These are phyloP conservation scores for Eupithecia subumbrata DNA, from an alignment of 2,888 invertebrate genomes.

Conservation along the genomic window DNA sequence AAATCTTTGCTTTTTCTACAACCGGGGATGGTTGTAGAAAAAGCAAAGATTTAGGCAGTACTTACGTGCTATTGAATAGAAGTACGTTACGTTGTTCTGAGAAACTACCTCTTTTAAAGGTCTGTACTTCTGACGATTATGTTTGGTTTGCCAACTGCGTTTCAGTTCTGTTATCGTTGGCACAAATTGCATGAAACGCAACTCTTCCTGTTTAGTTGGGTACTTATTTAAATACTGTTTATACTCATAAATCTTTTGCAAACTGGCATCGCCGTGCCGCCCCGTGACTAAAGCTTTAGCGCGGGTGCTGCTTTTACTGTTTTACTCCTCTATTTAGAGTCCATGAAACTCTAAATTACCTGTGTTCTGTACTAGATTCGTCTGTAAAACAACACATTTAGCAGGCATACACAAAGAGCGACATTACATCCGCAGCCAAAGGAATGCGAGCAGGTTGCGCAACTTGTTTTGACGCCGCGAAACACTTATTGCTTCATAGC, in stretches of 20 bases:
- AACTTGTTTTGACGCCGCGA: slow-evolving; percentile 71
- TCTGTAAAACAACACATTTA: slow-evolving; percentile 40
- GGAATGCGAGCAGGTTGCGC: slow-evolving; percentile 74
- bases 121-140: slow-evolving; percentile 25
- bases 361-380: neutral
- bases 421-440: slow-evolving; percentile 57
- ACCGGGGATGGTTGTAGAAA: no score
- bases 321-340: neutral
- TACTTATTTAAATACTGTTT: slow-evolving; percentile 18
- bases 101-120: slow-evolving; percentile 29
- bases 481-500: slow-evolving; percentile 58
- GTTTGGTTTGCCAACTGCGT: slow-evolving; percentile 35
- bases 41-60: no score
- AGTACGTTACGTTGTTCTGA: neutral
- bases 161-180: slow-evolving; percentile 32
- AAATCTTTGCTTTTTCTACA: neutral
- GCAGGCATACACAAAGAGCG: slow-evolving; percentile 51
- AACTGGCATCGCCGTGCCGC: slow-evolving; percentile 1
- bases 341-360: slow-evolving; percentile 5
- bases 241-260: slow-evolving; percentile 15
- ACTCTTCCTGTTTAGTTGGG: slow-evolving; percentile 22
- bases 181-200: slow-evolving; percentile 23
- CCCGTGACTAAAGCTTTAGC: slow-evolving; percentile 15
- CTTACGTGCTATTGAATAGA: neutral
- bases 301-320: slow-evolving; percentile 3